Percentiles rank a stretch among this genome's conserved stretches.
Evolutionary conservation across 2,113 vertebrate species (phyloP).

Genomic region (Melospiza melodia): DNA sequence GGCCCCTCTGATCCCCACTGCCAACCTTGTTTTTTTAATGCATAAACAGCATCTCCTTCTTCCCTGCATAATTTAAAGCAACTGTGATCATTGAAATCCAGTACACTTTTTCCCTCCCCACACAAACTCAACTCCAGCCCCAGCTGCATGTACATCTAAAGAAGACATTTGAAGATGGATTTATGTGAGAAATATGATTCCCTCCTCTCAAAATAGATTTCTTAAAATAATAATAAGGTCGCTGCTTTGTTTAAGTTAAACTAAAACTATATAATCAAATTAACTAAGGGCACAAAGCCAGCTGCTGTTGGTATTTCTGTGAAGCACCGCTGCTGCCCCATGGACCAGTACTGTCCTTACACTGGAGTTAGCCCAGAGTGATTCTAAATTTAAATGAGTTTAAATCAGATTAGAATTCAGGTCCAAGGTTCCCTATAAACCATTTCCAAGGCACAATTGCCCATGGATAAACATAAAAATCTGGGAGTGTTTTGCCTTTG

Average conservation of each 20-base stretch:
- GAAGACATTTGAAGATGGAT: constrained; percentile 5
- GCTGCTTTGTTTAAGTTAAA: constrained; percentile 22
- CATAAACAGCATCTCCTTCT: neutral
- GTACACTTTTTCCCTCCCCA: neutral
- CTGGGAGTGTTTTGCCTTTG: neutral
- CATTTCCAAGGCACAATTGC: neutral
- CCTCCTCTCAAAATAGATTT: neutral
- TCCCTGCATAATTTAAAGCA: constrained; percentile 20
- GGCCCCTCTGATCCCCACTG: neutral
- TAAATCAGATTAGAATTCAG: neutral
- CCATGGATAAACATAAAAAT: neutral
- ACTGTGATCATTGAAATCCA: constrained; percentile 15
- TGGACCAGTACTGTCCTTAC: neutral
- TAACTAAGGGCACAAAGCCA: constrained; percentile 3
- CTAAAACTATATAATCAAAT: constrained; percentile 24
- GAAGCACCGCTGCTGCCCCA: neutral
- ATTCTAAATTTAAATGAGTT: neutral
- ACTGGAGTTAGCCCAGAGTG: neutral
- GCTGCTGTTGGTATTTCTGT: constrained; percentile 27
- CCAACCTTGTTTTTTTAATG: neutral
- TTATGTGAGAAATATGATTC: constrained; percentile 26
- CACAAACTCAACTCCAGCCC: neutral
- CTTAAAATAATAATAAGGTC: constrained; percentile 42
- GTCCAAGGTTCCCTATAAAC: neutral
- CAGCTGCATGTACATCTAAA: neutral